Percentiles rank a stretch among this genome's conserved stretches.
Evolutionary conservation across 23 tunicate species (phyloP).

Genomic region (Aplidium turbinatum): DNA sequence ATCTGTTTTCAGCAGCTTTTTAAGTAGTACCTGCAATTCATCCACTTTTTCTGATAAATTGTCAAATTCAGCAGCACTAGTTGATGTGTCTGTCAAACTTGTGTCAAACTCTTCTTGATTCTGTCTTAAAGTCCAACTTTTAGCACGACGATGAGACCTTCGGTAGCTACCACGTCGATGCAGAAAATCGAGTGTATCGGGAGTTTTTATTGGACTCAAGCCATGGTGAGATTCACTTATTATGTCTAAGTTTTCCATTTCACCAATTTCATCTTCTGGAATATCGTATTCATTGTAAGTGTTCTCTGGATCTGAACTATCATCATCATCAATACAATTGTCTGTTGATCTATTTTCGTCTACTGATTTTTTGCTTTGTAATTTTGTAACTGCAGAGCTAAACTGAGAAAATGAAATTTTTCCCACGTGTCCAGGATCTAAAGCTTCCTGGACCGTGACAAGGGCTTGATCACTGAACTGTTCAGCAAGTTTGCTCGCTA

Average conservation of each 20-base stretch:
- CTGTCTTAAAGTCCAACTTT: constrained; percentile 36
- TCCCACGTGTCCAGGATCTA: constrained; percentile 72
- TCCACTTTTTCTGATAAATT: constrained; percentile 88
- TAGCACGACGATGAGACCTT: constrained; percentile 54
- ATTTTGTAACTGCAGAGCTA: constrained; percentile 47
- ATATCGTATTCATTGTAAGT: constrained; percentile 96
- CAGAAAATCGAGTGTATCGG: constrained; percentile 31
- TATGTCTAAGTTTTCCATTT: constrained; percentile 79
- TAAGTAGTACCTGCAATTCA: constrained; percentile 51
- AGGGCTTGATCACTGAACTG: constrained; percentile 59
- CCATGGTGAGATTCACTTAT: constrained; percentile 55
- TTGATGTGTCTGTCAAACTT: constrained; percentile 37
- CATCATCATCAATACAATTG: constrained; percentile 32
- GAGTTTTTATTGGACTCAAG: constrained; percentile 46
- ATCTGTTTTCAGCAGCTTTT: no score
- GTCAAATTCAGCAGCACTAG: constrained; percentile 76
- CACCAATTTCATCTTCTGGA: constrained; percentile 66
- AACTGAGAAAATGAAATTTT: constrained; percentile 66
- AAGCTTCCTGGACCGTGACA: constrained; percentile 45
- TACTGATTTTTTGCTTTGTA: constrained; percentile 14
- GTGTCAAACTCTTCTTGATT: neutral
- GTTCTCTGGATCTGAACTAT: constrained; percentile 85
- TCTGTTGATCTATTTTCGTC: neutral
- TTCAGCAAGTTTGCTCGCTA: constrained; percentile 64
- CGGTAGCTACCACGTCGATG: constrained; percentile 38